Conservation (phyloP, 2,888 invertebrate genomes). For the Dolichomitus sp. region DNA sequence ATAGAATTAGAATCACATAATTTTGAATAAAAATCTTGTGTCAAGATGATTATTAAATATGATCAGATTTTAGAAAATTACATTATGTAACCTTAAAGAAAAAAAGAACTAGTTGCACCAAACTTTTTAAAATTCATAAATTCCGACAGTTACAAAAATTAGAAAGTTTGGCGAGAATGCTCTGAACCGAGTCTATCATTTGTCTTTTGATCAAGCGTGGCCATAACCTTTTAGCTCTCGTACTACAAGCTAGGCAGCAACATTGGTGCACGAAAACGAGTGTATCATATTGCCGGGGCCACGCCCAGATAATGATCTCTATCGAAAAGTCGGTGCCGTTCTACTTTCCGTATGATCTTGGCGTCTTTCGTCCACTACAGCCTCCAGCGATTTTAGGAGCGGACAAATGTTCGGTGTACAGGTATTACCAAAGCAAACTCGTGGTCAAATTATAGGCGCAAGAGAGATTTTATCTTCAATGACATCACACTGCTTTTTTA, state of each 20-base stretch:
- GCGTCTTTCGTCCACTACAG: background rate
- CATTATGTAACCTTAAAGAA: background rate
- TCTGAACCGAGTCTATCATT: conserved; percentile 25
- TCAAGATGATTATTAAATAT: too few species aligned
- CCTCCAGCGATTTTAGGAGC: conserved; percentile 16
- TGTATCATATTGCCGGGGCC: conserved; percentile 39
- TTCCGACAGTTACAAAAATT: conserved; percentile 17
- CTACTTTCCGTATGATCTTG: conserved; percentile 48
- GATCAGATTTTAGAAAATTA: background rate
- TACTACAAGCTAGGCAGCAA: background rate
- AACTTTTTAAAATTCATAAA: background rate
- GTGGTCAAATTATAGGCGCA: background rate
- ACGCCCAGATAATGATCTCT: conserved; percentile 57
- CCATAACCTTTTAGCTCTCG: conserved; percentile 23
- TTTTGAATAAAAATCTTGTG: too few species aligned
- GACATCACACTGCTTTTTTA: background rate
- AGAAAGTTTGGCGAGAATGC: conserved; percentile 30
- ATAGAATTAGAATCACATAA: background rate
- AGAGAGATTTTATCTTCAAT: conserved; percentile 4
- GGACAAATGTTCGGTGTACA: background rate
- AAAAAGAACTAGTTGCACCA: background rate
- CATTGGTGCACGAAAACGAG: conserved; percentile 9
- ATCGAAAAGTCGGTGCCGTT: conserved; percentile 60
- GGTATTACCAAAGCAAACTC: conserved; percentile 3
- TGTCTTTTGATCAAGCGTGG: conserved; percentile 26